Base-by-base conservation (phyloP, 2,113 vertebrate genomes). In the Heterotis niloticus region DNA sequence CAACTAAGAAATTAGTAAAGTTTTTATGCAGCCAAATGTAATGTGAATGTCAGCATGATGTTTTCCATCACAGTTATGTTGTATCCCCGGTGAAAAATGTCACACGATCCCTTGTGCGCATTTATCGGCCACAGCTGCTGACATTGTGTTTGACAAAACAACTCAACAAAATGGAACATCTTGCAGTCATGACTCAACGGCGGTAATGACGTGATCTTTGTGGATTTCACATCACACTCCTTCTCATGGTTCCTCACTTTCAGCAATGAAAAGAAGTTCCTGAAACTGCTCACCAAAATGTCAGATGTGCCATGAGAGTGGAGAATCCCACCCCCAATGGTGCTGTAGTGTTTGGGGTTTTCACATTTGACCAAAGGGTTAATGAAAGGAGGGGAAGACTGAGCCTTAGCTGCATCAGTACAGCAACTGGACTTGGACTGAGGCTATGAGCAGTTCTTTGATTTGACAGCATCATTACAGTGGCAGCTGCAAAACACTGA, bases 121-220 rank as follows among this genome's bases (percentile, higher is more conserved):
- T 74, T 74, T 57, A 74, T 57, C 26, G 18, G 57, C 5, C 13
- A 0, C 54, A 74, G 71, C 51, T 16, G 16, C 23, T 74, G 54
- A 54, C 71, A 57, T 5, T 74, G 71, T 59, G 57, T 23, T 74
- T 74, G 71, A 28, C 18, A 54, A 74, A 74, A 74, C 24, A 14
- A 14, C 56, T 74, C 71, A 74, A 54, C 24, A 54, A 74, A 20
- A 74, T 13, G 54, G 71, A 44, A 44, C 34, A 74, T 57, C 71
- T 74, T 74, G 56, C 71, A 57, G 71, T 74, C 71, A 26, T 74
- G 51, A 74, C 71, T 74, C 71, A 59, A 74, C 52, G 5, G 12
- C 24, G 24, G 23, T 24, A n/a, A 13, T 74, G 71, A 74, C 54
- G 71, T 52, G 28, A 54, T 74, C 71, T 26, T 14, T 5, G 52